Base-by-base conservation (phyloP, 2,113 vertebrate species). In the Pogonocichla stellata region DNA sequence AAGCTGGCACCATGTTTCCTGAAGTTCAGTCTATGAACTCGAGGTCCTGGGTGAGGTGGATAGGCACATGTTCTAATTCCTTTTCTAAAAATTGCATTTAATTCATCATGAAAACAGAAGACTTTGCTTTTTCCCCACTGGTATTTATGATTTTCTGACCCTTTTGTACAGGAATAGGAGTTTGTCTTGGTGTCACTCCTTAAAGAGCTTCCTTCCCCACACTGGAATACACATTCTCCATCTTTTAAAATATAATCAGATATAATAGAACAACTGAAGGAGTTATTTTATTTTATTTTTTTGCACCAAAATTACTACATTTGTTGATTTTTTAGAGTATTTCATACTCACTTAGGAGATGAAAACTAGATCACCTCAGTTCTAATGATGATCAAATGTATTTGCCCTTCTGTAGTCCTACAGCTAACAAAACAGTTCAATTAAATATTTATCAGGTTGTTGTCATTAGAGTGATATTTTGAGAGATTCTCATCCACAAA, bases 71-170 rank as follows among this genome's bases (percentile, higher is more conserved):
- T 40, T 62, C 36, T 58, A 73, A 88, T 80, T 54, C 9, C 6
- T 90, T 84, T 90, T 92, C 66, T 70, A 82, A 91, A 96, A 93
- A 56, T 28, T 73, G 42, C 8, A 45, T 77, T 58, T 51, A 88
- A 83, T 73, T 95, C 10, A 58, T 80, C 58, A 64, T 24, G 11
- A 66, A 90, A 94, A 86, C 45, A 93, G 58, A 90, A 77, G 54
- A 48, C n/a, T 14, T 70, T 50, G 71, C 28, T 80, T 75, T 72
- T 42, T 28, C 42, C 38, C 11, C 9, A 8, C 7, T 22, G 12
- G 11, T 62, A 66, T 62, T 90, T 85, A 72, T 43, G 51, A 65
- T 88, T 18, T 54, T 70, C 26, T 90, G 71, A 54, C 42, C 38
- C 22, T 80, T 82, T 58, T 83, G 42, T 38, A 43, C 6, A 75